These are phyloP conservation scores for Parazoanthus atlanticus DNA, from an alignment of 92 coral and sea anemone genomes.

Conservation along the genomic window DNA sequence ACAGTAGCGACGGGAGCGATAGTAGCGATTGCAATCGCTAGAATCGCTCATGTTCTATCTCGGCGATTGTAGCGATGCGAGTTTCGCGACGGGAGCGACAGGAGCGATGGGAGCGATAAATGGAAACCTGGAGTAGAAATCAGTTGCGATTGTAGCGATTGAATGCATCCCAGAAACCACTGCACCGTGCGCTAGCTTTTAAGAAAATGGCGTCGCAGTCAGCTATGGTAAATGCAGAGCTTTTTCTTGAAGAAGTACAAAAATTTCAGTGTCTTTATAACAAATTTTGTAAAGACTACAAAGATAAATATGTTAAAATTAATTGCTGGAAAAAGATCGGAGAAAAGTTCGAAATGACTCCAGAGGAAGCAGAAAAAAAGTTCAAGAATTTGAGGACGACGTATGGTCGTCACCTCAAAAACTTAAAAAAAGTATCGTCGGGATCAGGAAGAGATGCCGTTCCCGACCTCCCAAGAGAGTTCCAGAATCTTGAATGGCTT, in stretches of 20 bases:
- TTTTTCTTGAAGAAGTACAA: not conserved
- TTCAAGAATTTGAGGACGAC: not conserved
- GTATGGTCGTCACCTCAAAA: not conserved
- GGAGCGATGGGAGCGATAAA: not conserved
- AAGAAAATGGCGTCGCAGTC: too few relatives aligned
- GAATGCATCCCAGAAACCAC: not conserved
- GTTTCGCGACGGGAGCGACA: slow-evolving; percentile 9
- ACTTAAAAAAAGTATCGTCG: not conserved
- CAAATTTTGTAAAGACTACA: not conserved
- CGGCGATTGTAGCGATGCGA: slow-evolving; percentile 2
- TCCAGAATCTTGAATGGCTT: slow-evolving; percentile 26
- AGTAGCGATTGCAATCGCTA: not conserved
- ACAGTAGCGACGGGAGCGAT: not conserved
- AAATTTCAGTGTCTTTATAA: too few relatives aligned
- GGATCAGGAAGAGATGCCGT: slow-evolving; percentile 5
- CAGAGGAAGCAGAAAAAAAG: not conserved
- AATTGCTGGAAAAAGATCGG: not conserved
- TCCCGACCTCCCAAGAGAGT: slow-evolving; percentile 2
- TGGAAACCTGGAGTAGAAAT: not conserved
- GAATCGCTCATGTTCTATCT: slow-evolving; percentile 13
- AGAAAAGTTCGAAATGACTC: not conserved
- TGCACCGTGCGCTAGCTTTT: too few relatives aligned
- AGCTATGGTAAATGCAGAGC: too few relatives aligned
- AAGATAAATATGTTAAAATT: not conserved
- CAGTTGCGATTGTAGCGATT: slow-evolving; percentile 7